Evolutionary conservation across 2,888 invertebrate species (phyloP), one percentile per base, ranked within the genome.

Genomic region (Ceratothoa steindachneri): DNA sequence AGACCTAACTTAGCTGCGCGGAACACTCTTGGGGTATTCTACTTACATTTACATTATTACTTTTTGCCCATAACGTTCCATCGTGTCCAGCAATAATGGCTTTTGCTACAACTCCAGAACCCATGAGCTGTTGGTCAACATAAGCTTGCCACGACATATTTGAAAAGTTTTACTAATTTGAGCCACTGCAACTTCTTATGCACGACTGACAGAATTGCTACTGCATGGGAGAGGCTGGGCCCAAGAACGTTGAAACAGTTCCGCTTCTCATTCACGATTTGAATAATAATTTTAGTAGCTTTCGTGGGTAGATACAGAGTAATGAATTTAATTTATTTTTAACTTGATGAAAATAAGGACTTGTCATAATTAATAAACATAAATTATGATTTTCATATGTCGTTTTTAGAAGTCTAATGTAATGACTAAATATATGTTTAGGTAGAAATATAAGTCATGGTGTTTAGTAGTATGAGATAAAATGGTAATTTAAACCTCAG

Each of bases 141-240:
- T 79, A 79, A 69, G 52, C 70, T 76, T 79, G 76, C 79, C 79
- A 79, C 69, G 79, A 79, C 79, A 79, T 79, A 24, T 60, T 60
- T 60, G 24, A 24, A 22, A 60, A 22, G 12, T 60, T 24, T 60
- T 12, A n/a, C 24, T 22, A 60, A 22, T 60, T 4, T 2, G 60
- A 60, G 60, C 3, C 60, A 60, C 60, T 60, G 60, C 60, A 60
- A 60, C 27, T 12, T 24, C 60, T 24, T 60, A 60, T 24, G 60
- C 60, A 60, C 60, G 60, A 60, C 60, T 60, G 60, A 60, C 60
- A 60, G 60, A 60, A 60, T 60, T 60, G 60, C 60, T 60, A 60
- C 60, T 60, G 60, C 60, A 60, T 60, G 60, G 60, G 60, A 60
- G 60, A 60, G 60, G 60, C 60, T 60, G 22, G 60, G 24, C 60